Evolutionary conservation across 1,140 invertebrate species (phyloP), one percentile per base, ranked within the genome.

Genomic region (Lerema accius): DNA sequence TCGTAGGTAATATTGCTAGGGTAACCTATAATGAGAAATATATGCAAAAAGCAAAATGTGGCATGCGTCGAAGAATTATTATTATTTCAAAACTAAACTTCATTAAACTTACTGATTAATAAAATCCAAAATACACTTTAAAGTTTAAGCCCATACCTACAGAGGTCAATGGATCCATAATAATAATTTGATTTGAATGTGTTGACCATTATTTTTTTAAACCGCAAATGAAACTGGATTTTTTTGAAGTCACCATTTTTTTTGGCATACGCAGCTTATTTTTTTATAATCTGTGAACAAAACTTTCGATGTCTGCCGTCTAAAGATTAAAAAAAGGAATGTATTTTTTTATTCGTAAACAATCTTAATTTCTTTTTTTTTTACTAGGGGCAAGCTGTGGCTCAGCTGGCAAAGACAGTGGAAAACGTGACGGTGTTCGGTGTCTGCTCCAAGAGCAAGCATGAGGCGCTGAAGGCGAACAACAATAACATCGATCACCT

Each of bases 401-500:
- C 94, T 15, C 96, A 98, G 84, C 89, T 98, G 39, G 94, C 94
- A 28, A 95, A 95, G 89, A 96, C 95, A 0, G 94, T 97, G n/a
- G 92, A 94, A 6, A 94, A 97, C 75, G 94, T 97, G 6, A 96
- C 94, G 4, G 93, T 98, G 17, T 96, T 96, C 86, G 97, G 96
- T 7, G 95, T 97, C 0, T 96, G 96, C 76, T 96, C 96, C 15
- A 95, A 96, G 82, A 92, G 92, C 71, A 98, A 98, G 91, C 96
- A 97, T 73, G 96, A 97, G 78, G 92, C 93, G 5, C 91, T 97
- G 43, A 96, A 96, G 82, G 90, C 91, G 15, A 92, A 92, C 67
- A 94, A 94, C 48, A 93, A 93, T 51, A 93, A 93, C 48, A 94
- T 96, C 50, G 94, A 96, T 72, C 94, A 96, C 82, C 89, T 96